phyloP scores from a whole-genome alignment of 1,140 invertebrate species.

The Caerostris darwini region DNA sequence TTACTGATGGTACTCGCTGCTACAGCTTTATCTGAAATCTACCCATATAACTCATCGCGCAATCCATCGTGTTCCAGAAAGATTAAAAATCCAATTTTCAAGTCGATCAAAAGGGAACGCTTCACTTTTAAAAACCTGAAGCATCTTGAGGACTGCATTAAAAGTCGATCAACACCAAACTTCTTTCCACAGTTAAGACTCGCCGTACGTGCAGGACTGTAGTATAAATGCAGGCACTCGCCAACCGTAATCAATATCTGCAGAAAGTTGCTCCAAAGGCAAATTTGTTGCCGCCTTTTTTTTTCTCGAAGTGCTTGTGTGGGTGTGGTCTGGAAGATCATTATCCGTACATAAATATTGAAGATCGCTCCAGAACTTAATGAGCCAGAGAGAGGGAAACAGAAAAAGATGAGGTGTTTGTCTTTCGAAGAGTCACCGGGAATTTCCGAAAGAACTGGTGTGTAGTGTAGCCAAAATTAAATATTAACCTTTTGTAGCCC shows the following conservation, averaged over 20 bases:
- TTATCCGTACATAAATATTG: neutral
- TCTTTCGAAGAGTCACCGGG: neutral
- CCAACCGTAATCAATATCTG: neutral
- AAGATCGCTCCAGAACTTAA: neutral
- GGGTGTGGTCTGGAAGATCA: neutral
- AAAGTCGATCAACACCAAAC: neutral
- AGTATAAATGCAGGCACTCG: too few species aligned
- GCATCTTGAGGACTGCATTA: neutral
- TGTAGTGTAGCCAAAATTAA: too few species aligned
- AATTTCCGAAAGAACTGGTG: too few species aligned
- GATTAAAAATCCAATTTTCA: neutral
- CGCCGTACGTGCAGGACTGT: neutral
- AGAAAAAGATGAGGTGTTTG: neutral
- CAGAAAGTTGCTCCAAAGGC: neutral
- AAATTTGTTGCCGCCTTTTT: neutral
- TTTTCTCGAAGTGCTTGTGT: neutral
- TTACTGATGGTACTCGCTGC: neutral
- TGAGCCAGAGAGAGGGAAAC: neutral
- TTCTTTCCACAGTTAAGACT: neutral
- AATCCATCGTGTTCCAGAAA: neutral
- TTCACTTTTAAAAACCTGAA: neutral
- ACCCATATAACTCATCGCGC: neutral
- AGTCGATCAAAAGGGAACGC: neutral
- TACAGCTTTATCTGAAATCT: neutral
- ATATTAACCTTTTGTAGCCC: too few species aligned